These are phyloP conservation scores for Centroberyx gerrardi DNA, from an alignment of 2,797 vertebrate genomes.

Conservation along the genomic window DNA sequence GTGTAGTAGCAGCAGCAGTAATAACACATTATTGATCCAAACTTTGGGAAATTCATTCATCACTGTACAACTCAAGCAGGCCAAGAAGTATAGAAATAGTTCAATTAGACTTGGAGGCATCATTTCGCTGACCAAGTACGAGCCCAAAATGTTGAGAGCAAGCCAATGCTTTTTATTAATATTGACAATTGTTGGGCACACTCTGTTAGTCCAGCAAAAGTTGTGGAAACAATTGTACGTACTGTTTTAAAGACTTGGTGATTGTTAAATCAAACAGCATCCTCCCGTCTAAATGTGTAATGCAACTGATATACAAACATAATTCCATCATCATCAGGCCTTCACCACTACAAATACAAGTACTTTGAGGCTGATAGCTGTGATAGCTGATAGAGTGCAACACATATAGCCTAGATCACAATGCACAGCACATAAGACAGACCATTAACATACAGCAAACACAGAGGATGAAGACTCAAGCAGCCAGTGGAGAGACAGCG, in stretches of 20 bases:
- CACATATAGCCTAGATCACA: too few species aligned
- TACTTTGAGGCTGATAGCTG: not conserved
- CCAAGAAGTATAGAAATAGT: constrained; percentile 30
- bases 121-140: constrained; percentile 17
- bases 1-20: constrained; percentile 60
- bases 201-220: constrained; percentile 18
- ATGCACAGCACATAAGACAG: constrained; percentile 21
- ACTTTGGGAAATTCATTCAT: constrained; percentile 65
- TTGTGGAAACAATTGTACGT: constrained; percentile 4
- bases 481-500: not conserved
- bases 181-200: not conserved
- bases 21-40: constrained; percentile 74
- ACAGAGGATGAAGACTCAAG: constrained; percentile 30
- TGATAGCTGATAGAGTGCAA: not conserved
- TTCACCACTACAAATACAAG: not conserved
- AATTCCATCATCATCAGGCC: not conserved
- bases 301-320: not conserved
- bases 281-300: too few species aligned
- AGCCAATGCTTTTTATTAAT: constrained; percentile 22
- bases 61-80: constrained; percentile 38
- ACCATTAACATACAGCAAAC: constrained; percentile 44
- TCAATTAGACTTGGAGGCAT: constrained; percentile 28
- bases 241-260: not conserved
- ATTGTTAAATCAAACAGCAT: not conserved
- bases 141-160: constrained; percentile 13